These are phyloP conservation scores for Galemys pyrenaicus DNA, from an alignment of 2,113 vertebrate genomes.

Conservation along the genomic window DNA sequence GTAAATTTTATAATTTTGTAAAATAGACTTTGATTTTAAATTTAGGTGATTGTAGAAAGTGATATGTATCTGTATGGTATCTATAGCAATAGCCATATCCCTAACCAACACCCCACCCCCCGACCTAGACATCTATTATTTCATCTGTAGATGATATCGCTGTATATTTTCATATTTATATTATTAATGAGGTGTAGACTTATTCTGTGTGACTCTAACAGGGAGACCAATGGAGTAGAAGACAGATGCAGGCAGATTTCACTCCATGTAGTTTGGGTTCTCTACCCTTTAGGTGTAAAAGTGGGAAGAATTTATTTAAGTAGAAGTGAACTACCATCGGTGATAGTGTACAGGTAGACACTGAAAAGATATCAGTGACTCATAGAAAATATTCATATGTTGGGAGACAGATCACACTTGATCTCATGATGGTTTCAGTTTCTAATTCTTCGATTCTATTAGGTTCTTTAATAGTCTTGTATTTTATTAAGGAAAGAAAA, in stretches of 20 bases:
- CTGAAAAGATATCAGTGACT: background rate
- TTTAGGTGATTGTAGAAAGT: background rate
- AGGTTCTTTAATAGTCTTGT: background rate
- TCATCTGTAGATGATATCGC: background rate
- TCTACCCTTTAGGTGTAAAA: background rate
- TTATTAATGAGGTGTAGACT: background rate
- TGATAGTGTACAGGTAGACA: background rate
- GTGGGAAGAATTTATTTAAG: background rate
- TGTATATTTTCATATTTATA: background rate
- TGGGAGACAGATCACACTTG: background rate
- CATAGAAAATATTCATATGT: background rate
- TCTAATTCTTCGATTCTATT: background rate
- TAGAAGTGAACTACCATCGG: background rate
- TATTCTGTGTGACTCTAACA: background rate
- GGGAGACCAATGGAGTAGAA: background rate
- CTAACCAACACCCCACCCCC: background rate
- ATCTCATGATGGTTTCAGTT: background rate
- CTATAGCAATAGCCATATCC: background rate
- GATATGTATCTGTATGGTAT: background rate
- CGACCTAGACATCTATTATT: background rate
- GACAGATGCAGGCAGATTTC: background rate
- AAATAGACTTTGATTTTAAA: background rate
- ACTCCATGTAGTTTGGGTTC: background rate
- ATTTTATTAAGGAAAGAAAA: conserved; percentile 33
- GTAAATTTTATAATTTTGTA: background rate